Evolutionary conservation across 2,797 vertebrate genomes (phyloP).

Genomic region (Thalassophryne amazonica): DNA sequence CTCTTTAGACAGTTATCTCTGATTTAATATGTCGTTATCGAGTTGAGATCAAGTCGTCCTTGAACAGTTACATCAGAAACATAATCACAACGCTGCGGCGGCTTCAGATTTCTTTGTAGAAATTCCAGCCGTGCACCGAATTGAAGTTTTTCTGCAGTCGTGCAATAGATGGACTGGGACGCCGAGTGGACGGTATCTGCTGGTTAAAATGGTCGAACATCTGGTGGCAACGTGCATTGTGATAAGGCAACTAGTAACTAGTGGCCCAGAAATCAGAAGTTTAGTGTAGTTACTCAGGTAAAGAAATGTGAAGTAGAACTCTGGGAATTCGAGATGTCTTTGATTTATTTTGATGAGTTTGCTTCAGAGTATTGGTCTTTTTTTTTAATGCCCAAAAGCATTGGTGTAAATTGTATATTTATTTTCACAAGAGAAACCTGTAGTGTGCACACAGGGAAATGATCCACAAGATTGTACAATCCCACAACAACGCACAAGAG

Average conservation of each 20-base stretch:
- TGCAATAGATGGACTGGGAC: slow-evolving; percentile 34
- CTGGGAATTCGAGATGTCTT: slow-evolving; percentile 27
- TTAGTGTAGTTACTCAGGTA: slow-evolving; percentile 58
- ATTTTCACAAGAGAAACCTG: slow-evolving; percentile 46
- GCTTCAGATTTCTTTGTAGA: slow-evolving; percentile 12
- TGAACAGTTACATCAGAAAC: slow-evolving; percentile 34
- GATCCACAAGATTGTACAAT: slow-evolving; percentile 52
- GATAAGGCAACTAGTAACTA: slow-evolving; percentile 19
- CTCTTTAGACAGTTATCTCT: slow-evolving; percentile 39
- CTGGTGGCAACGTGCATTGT: slow-evolving; percentile 29
- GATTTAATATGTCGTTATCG: slow-evolving; percentile 39
- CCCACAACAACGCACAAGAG: slow-evolving; percentile 39
- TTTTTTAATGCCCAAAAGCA: slow-evolving; percentile 39
- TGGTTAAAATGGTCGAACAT: slow-evolving; percentile 14
- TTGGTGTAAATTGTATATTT: slow-evolving; percentile 60
- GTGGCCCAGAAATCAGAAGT: slow-evolving; percentile 23
- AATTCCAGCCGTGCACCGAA: slow-evolving; percentile 23
- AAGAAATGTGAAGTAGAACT: slow-evolving; percentile 57
- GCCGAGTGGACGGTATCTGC: slow-evolving; percentile 12
- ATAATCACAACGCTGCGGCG: slow-evolving; percentile 51
- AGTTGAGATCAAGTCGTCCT: slow-evolving; percentile 31
- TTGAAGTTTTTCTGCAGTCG: slow-evolving; percentile 25
- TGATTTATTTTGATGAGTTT: slow-evolving; percentile 30
- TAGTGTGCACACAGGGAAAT: slow-evolving; percentile 19
- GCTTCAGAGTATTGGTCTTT: slow-evolving; percentile 43